phyloP scores from a whole-genome alignment of 2,888 invertebrate genomes.

The Epirrhoe tristata region DNA sequence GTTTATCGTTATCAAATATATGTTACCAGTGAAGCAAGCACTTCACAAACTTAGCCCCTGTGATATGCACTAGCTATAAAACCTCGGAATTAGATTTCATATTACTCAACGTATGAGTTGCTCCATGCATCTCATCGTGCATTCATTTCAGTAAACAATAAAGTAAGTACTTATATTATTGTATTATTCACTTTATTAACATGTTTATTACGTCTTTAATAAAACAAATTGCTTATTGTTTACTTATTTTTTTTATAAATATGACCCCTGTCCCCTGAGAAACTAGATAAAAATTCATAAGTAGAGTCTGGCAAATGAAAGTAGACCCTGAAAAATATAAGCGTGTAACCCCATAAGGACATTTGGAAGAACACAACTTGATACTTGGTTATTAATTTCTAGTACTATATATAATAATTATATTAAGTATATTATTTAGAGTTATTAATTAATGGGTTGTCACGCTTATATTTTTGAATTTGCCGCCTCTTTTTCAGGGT shows the following conservation, averaged over 20 bases:
- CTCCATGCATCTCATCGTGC: conserved; percentile 66
- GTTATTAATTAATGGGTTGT: too few relatives aligned
- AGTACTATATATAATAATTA: too few relatives aligned
- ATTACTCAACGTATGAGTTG: conserved; percentile 64
- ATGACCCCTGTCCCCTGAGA: not conserved
- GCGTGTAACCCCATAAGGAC: too few relatives aligned
- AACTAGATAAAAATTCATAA: not conserved
- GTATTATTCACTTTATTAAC: conserved; percentile 84
- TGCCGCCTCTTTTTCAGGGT: too few relatives aligned
- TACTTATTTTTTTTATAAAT: conserved; percentile 53
- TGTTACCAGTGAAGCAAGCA: conserved; percentile 8
- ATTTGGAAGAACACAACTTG: too few relatives aligned
- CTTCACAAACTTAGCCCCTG: conserved; percentile 65
- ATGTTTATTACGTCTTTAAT: conserved; percentile 85
- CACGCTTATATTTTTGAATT: too few relatives aligned
- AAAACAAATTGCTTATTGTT: conserved; percentile 79
- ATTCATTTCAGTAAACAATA: conserved; percentile 70
- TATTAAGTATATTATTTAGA: too few relatives aligned
- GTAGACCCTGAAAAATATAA: too few relatives aligned
- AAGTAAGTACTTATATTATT: conserved; percentile 62
- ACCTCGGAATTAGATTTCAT: conserved; percentile 60
- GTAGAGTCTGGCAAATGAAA: too few relatives aligned
- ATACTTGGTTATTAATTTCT: too few relatives aligned
- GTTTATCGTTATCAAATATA: not conserved
- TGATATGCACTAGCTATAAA: conserved; percentile 74